Conservation (phyloP, 1,140 invertebrate genomes). For the Leptinotarsa lineolata region DNA sequence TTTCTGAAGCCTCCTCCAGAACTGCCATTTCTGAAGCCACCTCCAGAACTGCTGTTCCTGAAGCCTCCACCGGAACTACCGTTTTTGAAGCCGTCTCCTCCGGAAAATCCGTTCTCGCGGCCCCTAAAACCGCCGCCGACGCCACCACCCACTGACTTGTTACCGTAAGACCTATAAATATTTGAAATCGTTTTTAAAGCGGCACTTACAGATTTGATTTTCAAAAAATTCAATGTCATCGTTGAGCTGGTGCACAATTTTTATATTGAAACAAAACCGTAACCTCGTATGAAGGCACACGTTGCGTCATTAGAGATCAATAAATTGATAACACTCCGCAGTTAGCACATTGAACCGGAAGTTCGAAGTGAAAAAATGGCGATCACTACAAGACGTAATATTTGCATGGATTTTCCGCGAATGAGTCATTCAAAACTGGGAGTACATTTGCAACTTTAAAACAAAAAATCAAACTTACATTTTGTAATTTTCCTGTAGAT, state of each 20-base stretch:
- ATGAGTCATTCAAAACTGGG: neutral
- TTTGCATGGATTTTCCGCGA: neutral
- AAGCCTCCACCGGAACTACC: neutral
- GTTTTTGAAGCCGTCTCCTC: neutral
- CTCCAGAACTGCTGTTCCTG: neutral
- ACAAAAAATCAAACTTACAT: neutral
- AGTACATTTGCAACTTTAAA: neutral
- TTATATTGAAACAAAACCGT: neutral
- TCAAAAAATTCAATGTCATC: neutral
- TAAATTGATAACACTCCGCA: neutral
- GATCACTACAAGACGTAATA: neutral
- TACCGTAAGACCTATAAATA: slow-evolving; percentile 18
- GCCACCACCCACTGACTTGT: neutral
- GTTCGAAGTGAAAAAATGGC: neutral
- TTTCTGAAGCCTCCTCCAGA: neutral
- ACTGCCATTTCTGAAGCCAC: slow-evolving; percentile 16
- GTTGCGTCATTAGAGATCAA: neutral
- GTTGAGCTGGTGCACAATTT: neutral
- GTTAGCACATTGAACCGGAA: neutral
- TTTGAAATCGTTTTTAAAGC: neutral
- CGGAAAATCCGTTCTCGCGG: slow-evolving; percentile 7
- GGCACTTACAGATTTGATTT: neutral
- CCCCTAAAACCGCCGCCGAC: slow-evolving; percentile 7
- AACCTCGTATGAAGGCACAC: neutral
- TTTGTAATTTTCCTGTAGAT: neutral